These are phyloP conservation scores for Penelope pileata DNA, from an alignment of 2,113 vertebrate genomes.

Conservation along the genomic window DNA sequence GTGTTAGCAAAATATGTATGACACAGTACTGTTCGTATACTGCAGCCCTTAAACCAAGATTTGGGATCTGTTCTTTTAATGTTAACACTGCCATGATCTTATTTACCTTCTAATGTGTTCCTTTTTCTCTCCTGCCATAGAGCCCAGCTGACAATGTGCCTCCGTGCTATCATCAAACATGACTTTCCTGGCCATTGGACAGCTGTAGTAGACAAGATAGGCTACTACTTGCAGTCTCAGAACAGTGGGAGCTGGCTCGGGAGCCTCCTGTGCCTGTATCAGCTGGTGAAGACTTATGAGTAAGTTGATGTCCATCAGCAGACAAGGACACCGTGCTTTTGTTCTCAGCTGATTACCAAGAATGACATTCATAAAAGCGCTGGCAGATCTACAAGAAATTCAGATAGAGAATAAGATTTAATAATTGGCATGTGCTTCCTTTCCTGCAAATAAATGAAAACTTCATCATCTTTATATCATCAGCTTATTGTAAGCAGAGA, in stretches of 20 bases:
- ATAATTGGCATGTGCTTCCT: not conserved
- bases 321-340: not conserved
- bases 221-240: conserved; percentile 89
- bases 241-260: conserved; percentile 94
- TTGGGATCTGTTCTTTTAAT: not conserved
- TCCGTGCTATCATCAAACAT: conserved; percentile 93
- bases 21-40: not conserved
- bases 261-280: conserved; percentile 92
- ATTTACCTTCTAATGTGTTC: not conserved
- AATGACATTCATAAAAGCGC: not conserved
- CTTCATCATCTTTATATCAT: not conserved
- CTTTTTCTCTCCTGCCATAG: conserved; percentile 58
- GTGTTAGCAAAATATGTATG: not conserved
- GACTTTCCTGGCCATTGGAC: conserved; percentile 98
- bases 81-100: not conserved
- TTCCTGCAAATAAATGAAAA: conserved; percentile 12
- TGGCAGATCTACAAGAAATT: not conserved
- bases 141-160: conserved; percentile 93
- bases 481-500: not conserved
- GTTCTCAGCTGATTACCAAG: not conserved
- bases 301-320: conserved; percentile 79
- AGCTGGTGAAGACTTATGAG: conserved; percentile 98
- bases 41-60: not conserved
- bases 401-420: not conserved
- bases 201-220: conserved; percentile 91